phyloP scores from a whole-genome alignment of 2,113 vertebrate genomes.

The Rissa tridactyla region DNA sequence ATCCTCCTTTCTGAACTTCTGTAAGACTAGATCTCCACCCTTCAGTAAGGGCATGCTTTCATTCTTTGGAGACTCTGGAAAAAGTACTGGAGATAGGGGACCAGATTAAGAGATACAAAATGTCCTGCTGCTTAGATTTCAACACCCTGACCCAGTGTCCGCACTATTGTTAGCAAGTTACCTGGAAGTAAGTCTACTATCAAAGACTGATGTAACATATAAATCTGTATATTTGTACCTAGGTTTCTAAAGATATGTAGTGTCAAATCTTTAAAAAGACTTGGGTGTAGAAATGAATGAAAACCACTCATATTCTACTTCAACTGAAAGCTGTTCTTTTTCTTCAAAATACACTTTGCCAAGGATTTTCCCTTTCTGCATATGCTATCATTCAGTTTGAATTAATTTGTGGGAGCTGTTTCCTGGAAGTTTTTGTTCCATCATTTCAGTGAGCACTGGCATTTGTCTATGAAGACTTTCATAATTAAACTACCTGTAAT shows the following conservation, averaged over 20 bases:
- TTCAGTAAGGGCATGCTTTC: neutral
- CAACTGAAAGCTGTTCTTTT: neutral
- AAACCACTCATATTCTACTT: neutral
- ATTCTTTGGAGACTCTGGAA: neutral
- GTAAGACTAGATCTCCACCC: neutral
- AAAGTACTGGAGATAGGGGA: neutral
- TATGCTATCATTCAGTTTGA: neutral
- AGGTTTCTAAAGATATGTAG: neutral
- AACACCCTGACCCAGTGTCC: neutral
- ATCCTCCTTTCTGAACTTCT: neutral
- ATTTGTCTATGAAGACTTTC: neutral
- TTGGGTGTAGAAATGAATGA: neutral
- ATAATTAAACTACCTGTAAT: neutral
- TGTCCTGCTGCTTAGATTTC: neutral
- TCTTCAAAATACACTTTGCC: neutral
- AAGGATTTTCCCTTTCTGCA: neutral
- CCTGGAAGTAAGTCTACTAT: neutral
- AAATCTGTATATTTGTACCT: neutral
- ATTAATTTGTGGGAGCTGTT: neutral
- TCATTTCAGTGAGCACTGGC: neutral
- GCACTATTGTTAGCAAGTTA: neutral
- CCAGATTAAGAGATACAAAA: neutral
- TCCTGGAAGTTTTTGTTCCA: constrained; percentile 8
- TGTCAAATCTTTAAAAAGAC: neutral
- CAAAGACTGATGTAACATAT: neutral